Percentiles rank a stretch among this genome's conserved stretches.
These are phyloP conservation scores for Mesembrinibis cayennensis DNA, from an alignment of 2,113 vertebrate genomes.

Conservation along the genomic window DNA sequence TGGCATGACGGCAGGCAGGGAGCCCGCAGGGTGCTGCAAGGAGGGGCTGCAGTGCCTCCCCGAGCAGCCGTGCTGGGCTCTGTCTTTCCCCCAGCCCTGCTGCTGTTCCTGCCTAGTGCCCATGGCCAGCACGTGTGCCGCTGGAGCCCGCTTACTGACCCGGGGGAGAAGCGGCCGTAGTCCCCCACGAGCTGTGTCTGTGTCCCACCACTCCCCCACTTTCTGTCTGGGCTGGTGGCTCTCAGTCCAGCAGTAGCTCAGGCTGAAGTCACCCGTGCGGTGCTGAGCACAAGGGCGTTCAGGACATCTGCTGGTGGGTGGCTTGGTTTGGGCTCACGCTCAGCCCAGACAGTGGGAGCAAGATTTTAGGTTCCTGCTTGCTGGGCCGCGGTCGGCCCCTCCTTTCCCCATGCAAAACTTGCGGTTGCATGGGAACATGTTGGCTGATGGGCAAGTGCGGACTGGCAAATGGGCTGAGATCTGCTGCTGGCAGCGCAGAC, in stretches of 20 bases:
- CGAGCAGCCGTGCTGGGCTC: not conserved
- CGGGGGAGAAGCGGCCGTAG: not conserved
- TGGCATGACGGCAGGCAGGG: not conserved
- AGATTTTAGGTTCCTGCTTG: not conserved
- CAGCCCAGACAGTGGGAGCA: not conserved
- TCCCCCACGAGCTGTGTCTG: too few species aligned
- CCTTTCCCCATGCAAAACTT: not conserved
- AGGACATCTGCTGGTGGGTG: not conserved
- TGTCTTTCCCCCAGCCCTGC: not conserved
- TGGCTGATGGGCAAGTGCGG: not conserved
- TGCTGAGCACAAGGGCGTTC: not conserved
- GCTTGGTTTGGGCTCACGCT: not conserved
- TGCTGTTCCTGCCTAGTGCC: not conserved
- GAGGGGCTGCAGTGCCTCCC: not conserved
- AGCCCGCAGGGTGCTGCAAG: not conserved
- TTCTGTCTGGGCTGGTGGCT: not conserved
- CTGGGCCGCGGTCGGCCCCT: not conserved
- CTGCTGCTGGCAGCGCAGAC: not conserved
- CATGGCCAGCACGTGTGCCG: accelerated
- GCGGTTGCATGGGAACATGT: not conserved
- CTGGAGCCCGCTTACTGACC: not conserved
- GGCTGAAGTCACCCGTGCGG: accelerated
- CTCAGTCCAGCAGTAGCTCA: accelerated
- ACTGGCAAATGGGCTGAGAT: not conserved
- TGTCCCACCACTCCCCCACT: not conserved